These are phyloP conservation scores for Amphipoea lucens DNA, from an alignment of 2,888 invertebrate genomes.

Conservation along the genomic window DNA sequence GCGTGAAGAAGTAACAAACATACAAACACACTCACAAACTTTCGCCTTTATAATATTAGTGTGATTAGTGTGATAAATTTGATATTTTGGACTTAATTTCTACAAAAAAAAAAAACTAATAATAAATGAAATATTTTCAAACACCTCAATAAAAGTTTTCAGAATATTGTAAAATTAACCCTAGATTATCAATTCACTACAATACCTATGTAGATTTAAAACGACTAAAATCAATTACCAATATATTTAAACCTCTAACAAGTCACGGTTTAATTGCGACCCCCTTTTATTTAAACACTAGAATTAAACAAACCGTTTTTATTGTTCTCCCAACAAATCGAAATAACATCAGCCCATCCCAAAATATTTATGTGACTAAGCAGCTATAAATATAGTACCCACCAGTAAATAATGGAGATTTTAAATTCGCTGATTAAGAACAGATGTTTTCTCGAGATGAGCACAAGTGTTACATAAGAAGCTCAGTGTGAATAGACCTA, in stretches of 20 bases:
- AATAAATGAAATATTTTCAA: neutral
- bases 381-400: slow-evolving; percentile 29
- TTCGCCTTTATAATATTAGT: too few relatives aligned
- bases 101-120: neutral
- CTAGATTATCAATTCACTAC: neutral
- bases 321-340: slow-evolving; percentile 8
- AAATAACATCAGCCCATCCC: neutral
- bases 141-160: neutral
- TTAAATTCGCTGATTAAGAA: slow-evolving; percentile 32
- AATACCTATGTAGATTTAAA: neutral
- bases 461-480: slow-evolving; percentile 27
- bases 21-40: too few relatives aligned
- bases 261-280: neutral
- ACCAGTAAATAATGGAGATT: slow-evolving; percentile 27
- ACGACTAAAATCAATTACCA: neutral
- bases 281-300: neutral
- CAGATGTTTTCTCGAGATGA: slow-evolving; percentile 26
- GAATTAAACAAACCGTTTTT: neutral
- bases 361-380: slow-evolving; percentile 35
- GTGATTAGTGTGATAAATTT: neutral
- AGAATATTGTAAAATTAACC: neutral
- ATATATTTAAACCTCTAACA: neutral
- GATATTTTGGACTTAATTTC: neutral
- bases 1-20: too few relatives aligned
- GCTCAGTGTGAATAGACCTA: neutral